Percentiles rank a stretch among this genome's conserved stretches.
Conservation (phyloP, 2,888 invertebrate genomes). For the Corbicula japonica region DNA sequence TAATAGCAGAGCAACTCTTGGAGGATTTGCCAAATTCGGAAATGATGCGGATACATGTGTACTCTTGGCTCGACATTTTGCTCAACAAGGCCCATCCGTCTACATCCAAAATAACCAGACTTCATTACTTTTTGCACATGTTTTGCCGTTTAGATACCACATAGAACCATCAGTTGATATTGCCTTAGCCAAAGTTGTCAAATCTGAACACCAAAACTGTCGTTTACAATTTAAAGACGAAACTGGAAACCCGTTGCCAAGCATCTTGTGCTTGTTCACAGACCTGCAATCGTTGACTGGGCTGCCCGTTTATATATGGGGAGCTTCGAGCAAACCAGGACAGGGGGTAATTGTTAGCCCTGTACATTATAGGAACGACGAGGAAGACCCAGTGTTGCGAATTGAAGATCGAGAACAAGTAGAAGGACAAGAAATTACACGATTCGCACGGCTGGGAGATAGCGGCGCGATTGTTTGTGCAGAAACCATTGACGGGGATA, state of each 20-base stretch:
- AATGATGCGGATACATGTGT: background rate
- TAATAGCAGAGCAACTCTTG: conserved; percentile 18
- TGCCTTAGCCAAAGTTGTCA: background rate
- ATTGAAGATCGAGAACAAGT: conserved; percentile 9
- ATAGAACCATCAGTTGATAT: conserved; percentile 4
- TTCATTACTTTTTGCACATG: background rate
- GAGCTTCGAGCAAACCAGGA: conserved; percentile 28
- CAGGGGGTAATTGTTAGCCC: conserved; percentile 18
- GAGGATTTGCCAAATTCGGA: conserved; percentile 14
- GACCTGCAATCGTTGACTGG: conserved; percentile 8
- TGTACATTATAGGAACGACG: conserved; percentile 1
- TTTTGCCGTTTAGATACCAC: background rate
- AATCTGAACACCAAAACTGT: background rate
- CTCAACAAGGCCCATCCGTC: background rate
- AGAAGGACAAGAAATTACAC: background rate
- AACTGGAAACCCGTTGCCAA: background rate
- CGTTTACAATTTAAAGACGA: conserved; percentile 1
- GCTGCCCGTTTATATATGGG: conserved; percentile 35
- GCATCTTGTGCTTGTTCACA: background rate
- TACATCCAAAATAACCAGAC: background rate
- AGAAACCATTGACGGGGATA: conserved; percentile 28
- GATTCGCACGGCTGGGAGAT: conserved; percentile 23
- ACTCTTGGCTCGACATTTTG: conserved; percentile 16
- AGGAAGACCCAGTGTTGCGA: conserved; percentile 1
- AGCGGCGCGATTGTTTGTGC: conserved; percentile 42